phyloP scores from a whole-genome alignment of 2,797 vertebrate genomes.

The Urocyon cinereoargenteus region DNA sequence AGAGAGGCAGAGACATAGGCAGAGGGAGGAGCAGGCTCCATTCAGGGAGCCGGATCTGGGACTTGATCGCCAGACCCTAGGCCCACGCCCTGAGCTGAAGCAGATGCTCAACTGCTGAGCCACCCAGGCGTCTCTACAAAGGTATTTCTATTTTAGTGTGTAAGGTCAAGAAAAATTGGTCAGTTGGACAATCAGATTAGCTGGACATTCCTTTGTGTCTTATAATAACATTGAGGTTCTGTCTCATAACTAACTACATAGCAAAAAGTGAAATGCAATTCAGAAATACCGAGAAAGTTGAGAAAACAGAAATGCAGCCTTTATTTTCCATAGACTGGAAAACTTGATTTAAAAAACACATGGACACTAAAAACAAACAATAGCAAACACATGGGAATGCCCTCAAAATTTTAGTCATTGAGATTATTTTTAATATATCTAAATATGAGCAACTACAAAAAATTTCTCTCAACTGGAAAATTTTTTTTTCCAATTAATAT shows the following conservation, averaged over 20 bases:
- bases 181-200: slow-evolving; percentile 45
- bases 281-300: slow-evolving; percentile 5
- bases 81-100: too few species aligned
- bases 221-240: slow-evolving; percentile 46
- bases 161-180: slow-evolving; percentile 1
- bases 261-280: not conserved
- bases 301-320: not conserved
- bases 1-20: too few species aligned
- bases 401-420: not conserved
- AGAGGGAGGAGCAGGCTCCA: too few species aligned
- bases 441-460: not conserved
- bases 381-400: not conserved
- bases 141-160: not conserved
- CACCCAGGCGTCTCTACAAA: too few species aligned
- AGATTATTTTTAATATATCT: not conserved
- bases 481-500: not conserved
- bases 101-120: too few species aligned
- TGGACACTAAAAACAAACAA: not conserved
- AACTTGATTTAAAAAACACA: not conserved
- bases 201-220: slow-evolving; percentile 33
- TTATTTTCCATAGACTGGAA: not conserved
- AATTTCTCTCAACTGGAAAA: not conserved
- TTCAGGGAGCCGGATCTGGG: too few species aligned
- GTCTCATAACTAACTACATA: slow-evolving; percentile 26
- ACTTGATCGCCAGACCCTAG: too few species aligned